These are phyloP conservation scores for Mizuhopecten yessoensis DNA, from an alignment of 1,140 invertebrate genomes.

Conservation along the genomic window DNA sequence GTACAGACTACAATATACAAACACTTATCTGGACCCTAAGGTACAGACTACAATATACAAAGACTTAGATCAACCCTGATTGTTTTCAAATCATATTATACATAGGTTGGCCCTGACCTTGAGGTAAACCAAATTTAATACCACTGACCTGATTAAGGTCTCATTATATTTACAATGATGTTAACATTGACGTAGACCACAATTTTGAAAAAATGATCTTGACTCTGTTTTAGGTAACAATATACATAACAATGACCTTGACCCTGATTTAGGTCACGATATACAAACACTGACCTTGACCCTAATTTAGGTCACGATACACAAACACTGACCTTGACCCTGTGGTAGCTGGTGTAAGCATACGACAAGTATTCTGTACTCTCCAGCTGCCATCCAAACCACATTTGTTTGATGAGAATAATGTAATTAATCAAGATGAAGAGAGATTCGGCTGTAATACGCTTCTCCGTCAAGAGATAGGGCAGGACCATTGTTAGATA, in stretches of 20 bases:
- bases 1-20: no score
- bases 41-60: no score
- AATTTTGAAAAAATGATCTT: not conserved
- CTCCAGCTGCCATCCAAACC: conserved; percentile 19
- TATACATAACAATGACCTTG: not conserved
- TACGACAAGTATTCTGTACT: not conserved
- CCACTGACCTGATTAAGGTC: no score
- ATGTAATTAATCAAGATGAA: conserved; percentile 47
- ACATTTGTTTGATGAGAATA: not conserved
- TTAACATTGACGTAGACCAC: no score
- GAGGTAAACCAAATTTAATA: not conserved
- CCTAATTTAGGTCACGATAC: no score
- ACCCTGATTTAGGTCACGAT: not conserved
- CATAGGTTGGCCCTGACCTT: no score
- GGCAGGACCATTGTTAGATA: conserved; percentile 23
- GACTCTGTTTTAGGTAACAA: not conserved
- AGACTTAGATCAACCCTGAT: no score
- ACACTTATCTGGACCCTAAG: no score
- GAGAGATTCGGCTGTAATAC: not conserved
- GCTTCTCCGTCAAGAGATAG: not conserved
- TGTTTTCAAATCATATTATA: no score
- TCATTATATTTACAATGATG: no score
- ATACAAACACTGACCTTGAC: conserved; percentile 18
- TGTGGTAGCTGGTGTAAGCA: not conserved
- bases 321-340: conserved; percentile 35